phyloP scores from a whole-genome alignment of 2,888 invertebrate genomes.

The Plemyria rubiginata region DNA sequence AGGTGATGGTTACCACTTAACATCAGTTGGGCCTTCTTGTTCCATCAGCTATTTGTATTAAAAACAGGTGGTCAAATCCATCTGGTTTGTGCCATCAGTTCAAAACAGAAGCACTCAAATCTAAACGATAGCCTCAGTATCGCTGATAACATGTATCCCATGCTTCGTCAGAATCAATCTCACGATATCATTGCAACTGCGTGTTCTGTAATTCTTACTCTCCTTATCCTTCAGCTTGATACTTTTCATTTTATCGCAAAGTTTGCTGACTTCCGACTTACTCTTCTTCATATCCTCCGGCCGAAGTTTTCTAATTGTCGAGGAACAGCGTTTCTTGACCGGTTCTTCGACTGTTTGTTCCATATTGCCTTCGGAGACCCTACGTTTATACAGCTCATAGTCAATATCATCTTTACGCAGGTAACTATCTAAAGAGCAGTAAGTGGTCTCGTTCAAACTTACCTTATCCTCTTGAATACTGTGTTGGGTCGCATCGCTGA shows the following conservation, averaged over 20 bases:
- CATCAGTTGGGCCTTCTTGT: too few relatives aligned
- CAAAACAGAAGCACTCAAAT: neutral
- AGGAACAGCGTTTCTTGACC: conserved; percentile 72
- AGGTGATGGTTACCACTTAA: too few relatives aligned
- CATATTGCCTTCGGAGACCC: conserved; percentile 75
- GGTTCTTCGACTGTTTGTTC: conserved; percentile 48
- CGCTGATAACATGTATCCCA: conserved; percentile 91
- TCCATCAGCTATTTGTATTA: too few relatives aligned
- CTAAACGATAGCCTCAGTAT: conserved; percentile 89
- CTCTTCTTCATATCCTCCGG: conserved; percentile 76
- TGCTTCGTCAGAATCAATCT: conserved; percentile 91
- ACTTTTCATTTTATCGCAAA: conserved; percentile 77
- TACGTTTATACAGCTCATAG: conserved; percentile 63
- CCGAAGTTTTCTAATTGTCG: conserved; percentile 69
- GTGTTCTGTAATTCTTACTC: conserved; percentile 69
- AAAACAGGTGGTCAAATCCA: too few relatives aligned
- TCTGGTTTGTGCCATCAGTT: too few relatives aligned
- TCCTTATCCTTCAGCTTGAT: conserved; percentile 72
- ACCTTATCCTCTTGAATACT: conserved; percentile 70
- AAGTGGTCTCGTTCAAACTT: conserved; percentile 65
- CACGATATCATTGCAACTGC: conserved; percentile 86
- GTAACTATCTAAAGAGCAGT: conserved; percentile 83
- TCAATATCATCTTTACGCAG: conserved; percentile 75
- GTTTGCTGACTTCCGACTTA: conserved; percentile 80
- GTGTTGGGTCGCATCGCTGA: conserved; percentile 82